Evolutionary conservation across 2,888 invertebrate genomes (phyloP).

Genomic region (Theodoxus fluviatilis): DNA sequence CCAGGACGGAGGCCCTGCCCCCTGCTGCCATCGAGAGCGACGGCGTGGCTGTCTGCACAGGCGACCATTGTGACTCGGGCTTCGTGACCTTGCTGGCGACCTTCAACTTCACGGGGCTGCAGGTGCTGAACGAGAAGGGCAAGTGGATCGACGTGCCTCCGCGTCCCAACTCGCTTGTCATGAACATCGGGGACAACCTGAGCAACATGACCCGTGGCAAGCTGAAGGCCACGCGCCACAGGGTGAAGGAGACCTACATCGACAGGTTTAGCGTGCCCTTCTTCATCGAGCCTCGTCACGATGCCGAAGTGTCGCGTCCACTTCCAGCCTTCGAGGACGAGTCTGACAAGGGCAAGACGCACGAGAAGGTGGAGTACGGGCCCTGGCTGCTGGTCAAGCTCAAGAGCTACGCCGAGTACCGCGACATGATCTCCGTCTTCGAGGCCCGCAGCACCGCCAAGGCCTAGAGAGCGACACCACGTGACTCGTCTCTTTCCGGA

Average conservation of each 20-base stretch:
- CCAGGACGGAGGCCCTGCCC: constrained; percentile 38
- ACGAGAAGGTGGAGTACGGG: too few species aligned
- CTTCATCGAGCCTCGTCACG: constrained; percentile 43
- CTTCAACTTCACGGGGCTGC: constrained; percentile 41
- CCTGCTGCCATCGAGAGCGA: constrained; percentile 39
- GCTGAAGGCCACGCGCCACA: constrained; percentile 43
- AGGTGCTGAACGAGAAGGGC: constrained; percentile 37
- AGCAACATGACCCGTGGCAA: constrained; percentile 42
- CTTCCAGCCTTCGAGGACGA: too few species aligned
- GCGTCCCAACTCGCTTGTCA: constrained; percentile 39
- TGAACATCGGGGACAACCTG: constrained; percentile 47
- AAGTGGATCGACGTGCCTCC: constrained; percentile 41
- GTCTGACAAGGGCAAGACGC: too few species aligned
- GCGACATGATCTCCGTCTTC: too few species aligned
- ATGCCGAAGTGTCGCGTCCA: too few species aligned
- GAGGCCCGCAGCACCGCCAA: too few species aligned
- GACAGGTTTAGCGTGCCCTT: constrained; percentile 45
- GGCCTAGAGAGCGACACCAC: too few species aligned
- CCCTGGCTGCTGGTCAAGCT: constrained; percentile 38
- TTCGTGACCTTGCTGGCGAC: constrained; percentile 43
- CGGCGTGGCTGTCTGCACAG: too few species aligned
- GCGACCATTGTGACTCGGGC: constrained; percentile 44
- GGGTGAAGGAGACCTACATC: constrained; percentile 42
- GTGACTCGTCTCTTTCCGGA: too few species aligned
- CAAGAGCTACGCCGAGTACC: constrained; percentile 27